Percentiles rank a stretch among this genome's conserved stretches.
phyloP scores from a whole-genome alignment of 2,888 invertebrate species.

The Eumacrocentrus americanus region DNA sequence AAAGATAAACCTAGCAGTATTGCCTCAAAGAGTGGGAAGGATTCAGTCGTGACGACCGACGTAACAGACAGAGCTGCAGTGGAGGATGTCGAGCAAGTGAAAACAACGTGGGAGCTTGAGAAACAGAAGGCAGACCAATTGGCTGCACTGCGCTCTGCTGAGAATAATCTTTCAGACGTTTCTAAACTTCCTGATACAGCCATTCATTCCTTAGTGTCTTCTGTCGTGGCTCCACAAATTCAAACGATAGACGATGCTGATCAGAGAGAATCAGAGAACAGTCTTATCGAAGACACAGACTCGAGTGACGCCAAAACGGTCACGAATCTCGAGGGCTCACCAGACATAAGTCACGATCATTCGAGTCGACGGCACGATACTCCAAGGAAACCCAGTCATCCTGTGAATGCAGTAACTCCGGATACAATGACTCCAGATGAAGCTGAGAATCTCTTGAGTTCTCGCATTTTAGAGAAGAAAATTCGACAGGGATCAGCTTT shows the following conservation, averaged over 20 bases:
- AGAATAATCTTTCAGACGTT: slow-evolving; percentile 39
- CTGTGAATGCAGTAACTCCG: slow-evolving; percentile 55
- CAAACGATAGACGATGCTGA: slow-evolving; percentile 30
- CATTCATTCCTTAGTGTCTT: no score
- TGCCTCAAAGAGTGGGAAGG: slow-evolving; percentile 19
- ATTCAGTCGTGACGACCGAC: slow-evolving; percentile 32
- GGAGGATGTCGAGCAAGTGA: slow-evolving; percentile 36
- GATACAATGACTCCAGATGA: slow-evolving; percentile 84
- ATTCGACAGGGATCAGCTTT: slow-evolving; percentile 75
- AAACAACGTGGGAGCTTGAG: slow-evolving; percentile 58
- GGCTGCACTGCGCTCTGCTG: slow-evolving; percentile 49
- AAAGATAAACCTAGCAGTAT: slow-evolving; percentile 35
- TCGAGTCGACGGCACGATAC: slow-evolving; percentile 43
- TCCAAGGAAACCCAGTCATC: slow-evolving; percentile 31
- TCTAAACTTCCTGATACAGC: slow-evolving; percentile 35
- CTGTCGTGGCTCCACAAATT: background rate
- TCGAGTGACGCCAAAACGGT: slow-evolving; percentile 52
- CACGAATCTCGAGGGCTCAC: slow-evolving; percentile 45
- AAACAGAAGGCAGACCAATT: slow-evolving; percentile 56
- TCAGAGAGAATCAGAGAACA: slow-evolving; percentile 40
- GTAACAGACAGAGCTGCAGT: slow-evolving; percentile 29
- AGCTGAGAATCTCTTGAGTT: slow-evolving; percentile 84
- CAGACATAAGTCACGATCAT: slow-evolving; percentile 37
- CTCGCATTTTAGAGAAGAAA: slow-evolving; percentile 61
- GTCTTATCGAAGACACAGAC: slow-evolving; percentile 49